Percentiles rank a stretch among this genome's conserved stretches.
Evolutionary conservation across 37 sponge, comb jelly and placozoan species (phyloP).

Genomic region (Aphrocallistes beatrix): DNA sequence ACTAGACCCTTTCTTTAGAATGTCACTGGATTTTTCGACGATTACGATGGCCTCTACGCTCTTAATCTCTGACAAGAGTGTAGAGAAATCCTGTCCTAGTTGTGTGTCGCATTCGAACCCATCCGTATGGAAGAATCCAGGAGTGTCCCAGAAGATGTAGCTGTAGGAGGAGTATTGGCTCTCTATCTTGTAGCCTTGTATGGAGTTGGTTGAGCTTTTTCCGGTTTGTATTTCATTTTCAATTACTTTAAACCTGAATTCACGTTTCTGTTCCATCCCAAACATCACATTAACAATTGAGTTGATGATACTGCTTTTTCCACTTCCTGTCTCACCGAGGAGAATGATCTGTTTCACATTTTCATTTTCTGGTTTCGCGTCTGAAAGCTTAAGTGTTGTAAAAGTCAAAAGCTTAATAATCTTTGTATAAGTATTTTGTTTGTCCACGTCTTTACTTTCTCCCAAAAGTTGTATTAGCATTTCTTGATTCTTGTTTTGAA

Average conservation of each 20-base stretch:
- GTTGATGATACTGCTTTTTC: background rate
- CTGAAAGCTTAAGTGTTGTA: background rate
- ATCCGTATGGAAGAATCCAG: background rate
- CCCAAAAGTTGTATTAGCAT: background rate
- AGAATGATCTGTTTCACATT: background rate
- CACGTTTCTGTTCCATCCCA: background rate
- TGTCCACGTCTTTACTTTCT: background rate
- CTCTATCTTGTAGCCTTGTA: background rate
- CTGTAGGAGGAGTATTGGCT: background rate
- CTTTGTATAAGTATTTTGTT: background rate
- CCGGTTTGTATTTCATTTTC: background rate
- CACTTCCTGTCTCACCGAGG: constrained; percentile 1
- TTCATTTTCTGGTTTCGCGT: background rate
- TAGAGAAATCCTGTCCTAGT: background rate
- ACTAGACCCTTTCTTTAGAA: background rate
- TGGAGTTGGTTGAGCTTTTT: background rate
- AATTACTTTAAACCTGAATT: background rate
- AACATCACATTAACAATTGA: background rate
- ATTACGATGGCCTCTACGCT: background rate
- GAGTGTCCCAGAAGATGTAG: constrained; percentile 6
- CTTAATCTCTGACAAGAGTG: background rate
- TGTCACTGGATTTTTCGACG: background rate
- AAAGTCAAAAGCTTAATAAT: background rate
- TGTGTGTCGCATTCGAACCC: background rate
- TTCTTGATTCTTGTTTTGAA: background rate